Evolutionary conservation across 2,888 invertebrate genomes (phyloP).

Genomic region (Tetragnatha montana): DNA sequence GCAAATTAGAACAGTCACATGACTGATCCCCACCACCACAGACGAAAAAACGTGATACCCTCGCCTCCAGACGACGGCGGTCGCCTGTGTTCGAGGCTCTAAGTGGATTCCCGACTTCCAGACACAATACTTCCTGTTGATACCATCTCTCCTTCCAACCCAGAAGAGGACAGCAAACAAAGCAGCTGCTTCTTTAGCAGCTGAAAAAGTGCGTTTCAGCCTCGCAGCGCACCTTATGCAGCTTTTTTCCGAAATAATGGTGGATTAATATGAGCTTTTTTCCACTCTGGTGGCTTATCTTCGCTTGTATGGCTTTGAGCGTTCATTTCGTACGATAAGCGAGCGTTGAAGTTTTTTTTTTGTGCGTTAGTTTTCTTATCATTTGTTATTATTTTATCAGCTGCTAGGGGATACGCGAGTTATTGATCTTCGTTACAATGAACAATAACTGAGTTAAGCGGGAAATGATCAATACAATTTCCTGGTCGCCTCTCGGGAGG

Average conservation of each 20-base stretch:
- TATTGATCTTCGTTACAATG: slow-evolving; percentile 35
- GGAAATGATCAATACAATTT: slow-evolving; percentile 4
- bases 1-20: background rate
- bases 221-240: background rate
- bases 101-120: background rate
- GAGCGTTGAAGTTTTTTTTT: background rate
- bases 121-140: background rate
- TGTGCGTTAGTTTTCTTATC: background rate
- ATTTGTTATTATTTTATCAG: background rate
- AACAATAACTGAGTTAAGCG: slow-evolving; percentile 22
- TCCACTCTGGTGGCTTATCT: background rate
- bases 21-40: background rate
- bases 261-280: background rate
- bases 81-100: background rate
- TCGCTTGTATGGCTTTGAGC: slow-evolving; percentile 9
- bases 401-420: background rate
- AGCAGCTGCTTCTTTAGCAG: background rate
- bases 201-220: background rate
- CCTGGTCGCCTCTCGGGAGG: background rate
- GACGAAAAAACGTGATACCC: background rate
- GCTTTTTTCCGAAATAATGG: background rate
- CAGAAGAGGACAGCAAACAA: background rate
- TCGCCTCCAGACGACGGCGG: background rate
- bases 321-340: background rate
- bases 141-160: background rate